Base-by-base conservation (phyloP, 2,113 vertebrate genomes). In the Arizona elegans region DNA sequence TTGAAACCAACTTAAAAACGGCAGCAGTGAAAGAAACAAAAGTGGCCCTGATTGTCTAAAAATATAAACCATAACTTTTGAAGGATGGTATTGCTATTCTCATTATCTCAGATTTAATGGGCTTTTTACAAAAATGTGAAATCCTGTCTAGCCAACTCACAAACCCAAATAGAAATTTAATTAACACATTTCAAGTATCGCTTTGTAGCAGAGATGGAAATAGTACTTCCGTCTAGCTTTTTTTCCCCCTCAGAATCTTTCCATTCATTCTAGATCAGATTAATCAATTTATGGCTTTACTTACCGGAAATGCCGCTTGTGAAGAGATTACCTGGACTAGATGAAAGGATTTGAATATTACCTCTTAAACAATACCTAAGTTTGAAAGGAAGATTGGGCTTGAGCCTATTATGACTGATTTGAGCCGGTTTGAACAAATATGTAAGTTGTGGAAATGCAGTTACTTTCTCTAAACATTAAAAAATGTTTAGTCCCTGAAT, bases 401-500 rank as follows among this genome's bases (percentile, higher is more conserved):
- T 92, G 75, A 92, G 94, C 95, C 91, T 93, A 38, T 0, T 62
- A 89, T 87, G 93, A 53, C 94, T 95, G 87, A 91, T 0, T 54
- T 19, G 87, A 94, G 87, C 65, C 0, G 7, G 54, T 92, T 93
- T 95, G 85, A 0, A 0, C 50, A 89, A 90, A 86, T 62, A 38
- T 50, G n/a, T 19, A 94, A 92, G 38, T 92, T 81, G 87, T 88
- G 93, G 93, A 92, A 93, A 92, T 91, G 95, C 59, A 26, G 24
- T 75, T 75, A 92, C 91, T 95, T 94, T 92, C 92, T 95, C 92
- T 95, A 94, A 94, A 96, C 95, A 95, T 95, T 92, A 91, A 96
- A 92, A 96, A 93, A 95, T 96, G 94, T 95, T 95, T 96, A 96
- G 94, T 92, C 95, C 95, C 95, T 92, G 95, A 97, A 95, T 95